Evolutionary conservation across 30 jellyfish, hydroid and myxozoan genomes (phyloP).

Genomic region (Nemopilema nomurai): DNA sequence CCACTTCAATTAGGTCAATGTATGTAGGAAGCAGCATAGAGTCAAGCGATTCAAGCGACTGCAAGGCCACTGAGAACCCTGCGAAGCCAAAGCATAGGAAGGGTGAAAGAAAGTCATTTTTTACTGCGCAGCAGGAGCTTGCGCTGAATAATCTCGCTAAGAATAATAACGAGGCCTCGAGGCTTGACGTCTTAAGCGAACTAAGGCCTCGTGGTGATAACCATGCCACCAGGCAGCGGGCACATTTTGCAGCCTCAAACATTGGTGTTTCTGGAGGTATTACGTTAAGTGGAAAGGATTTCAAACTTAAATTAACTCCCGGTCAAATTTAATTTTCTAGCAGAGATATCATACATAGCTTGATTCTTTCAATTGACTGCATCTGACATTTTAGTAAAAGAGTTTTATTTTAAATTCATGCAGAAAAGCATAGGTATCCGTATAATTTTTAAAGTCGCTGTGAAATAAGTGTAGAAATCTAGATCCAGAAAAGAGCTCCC

Average conservation of each 20-base stretch:
- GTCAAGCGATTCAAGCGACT: conserved; percentile 19
- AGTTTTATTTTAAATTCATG: too few species aligned
- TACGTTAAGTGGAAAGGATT: conserved; percentile 71
- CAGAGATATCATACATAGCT: neutral
- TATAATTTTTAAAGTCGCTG: too few species aligned
- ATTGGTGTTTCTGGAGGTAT: conserved; percentile 20
- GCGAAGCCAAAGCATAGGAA: conserved; percentile 33
- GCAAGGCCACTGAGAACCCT: conserved; percentile 2
- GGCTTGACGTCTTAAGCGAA: conserved; percentile 27
- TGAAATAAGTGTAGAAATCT: too few species aligned
- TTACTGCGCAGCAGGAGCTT: conserved; percentile 58
- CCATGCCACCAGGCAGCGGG: neutral
- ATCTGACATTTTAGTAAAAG: too few species aligned
- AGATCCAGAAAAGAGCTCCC: too few species aligned
- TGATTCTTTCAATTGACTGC: neutral
- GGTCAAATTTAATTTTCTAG: conserved; percentile 1
- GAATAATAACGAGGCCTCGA: conserved; percentile 55
- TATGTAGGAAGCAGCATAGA: neutral
- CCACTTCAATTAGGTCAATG: conserved; percentile 36
- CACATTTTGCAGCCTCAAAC: conserved; percentile 36
- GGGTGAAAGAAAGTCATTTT: conserved; percentile 10
- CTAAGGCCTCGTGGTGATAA: conserved; percentile 9
- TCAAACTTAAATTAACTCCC: conserved; percentile 62
- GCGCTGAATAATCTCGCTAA: conserved; percentile 59
- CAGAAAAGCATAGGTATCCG: too few species aligned